Percentiles rank a stretch among this genome's conserved stretches.
phyloP scores from a whole-genome alignment of 1,140 invertebrate genomes.

The Drosophila sulfurigaster region DNA sequence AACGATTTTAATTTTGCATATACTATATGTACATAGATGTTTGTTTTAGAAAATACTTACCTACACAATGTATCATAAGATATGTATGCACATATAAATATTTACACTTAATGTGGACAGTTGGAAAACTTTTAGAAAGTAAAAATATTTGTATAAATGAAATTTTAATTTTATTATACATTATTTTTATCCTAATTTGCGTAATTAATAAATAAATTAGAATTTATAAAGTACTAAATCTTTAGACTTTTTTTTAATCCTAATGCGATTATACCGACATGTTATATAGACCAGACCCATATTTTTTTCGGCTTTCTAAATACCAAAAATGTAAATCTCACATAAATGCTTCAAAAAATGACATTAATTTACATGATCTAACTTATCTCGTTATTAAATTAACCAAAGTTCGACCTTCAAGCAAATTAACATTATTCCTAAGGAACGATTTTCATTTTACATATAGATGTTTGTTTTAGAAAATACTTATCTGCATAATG shows the following conservation, averaged over 20 bases:
- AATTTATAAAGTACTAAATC: no score
- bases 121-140: no score
- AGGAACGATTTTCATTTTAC: constrained; percentile 12
- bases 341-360: no score
- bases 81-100: constrained; percentile 21
- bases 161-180: no score
- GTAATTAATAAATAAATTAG: no score
- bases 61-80: constrained; percentile 33
- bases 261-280: no score
- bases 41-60: constrained; percentile 38
- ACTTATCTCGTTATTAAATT: constrained; percentile 32
- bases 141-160: no score
- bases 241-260: no score
- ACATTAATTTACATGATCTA: background rate
- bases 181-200: no score
- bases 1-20: constrained; percentile 9
- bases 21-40: constrained; percentile 40
- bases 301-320: no score
- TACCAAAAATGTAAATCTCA: no score
- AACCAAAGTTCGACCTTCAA: constrained; percentile 51
- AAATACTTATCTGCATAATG: constrained; percentile 42
- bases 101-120: constrained; percentile 16
- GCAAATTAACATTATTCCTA: constrained; percentile 37
- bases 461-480: constrained; percentile 46
- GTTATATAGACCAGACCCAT: no score